Percentiles rank a stretch among this genome's conserved stretches.
phyloP scores from a whole-genome alignment of 2,797 vertebrate genomes.

The Epinephelus malabaricus region DNA sequence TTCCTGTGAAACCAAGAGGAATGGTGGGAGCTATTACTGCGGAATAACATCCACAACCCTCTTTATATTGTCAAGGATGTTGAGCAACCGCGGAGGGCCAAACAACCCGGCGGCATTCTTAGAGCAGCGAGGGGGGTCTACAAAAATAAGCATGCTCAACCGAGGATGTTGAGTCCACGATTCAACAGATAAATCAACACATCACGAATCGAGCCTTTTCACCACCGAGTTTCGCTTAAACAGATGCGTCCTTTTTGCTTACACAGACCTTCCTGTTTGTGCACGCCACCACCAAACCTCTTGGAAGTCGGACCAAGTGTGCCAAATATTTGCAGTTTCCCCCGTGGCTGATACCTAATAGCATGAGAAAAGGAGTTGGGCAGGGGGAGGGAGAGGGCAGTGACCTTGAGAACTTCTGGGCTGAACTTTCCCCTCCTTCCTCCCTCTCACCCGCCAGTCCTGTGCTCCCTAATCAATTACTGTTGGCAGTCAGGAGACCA shows the following conservation, averaged over 20 bases:
- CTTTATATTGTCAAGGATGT: constrained; percentile 65
- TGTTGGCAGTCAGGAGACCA: constrained; percentile 87
- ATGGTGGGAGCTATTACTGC: constrained; percentile 43
- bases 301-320: constrained; percentile 73
- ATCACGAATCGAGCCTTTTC: constrained; percentile 33
- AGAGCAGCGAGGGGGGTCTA: constrained; percentile 53
- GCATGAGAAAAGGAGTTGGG: constrained; percentile 81
- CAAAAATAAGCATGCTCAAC: constrained; percentile 66
- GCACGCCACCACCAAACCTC: constrained; percentile 59
- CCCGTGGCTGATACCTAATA: constrained; percentile 83
- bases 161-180: constrained; percentile 57
- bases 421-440: constrained; percentile 81
- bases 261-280: constrained; percentile 80
- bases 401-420: constrained; percentile 85
- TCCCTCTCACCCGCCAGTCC: constrained; percentile 61
- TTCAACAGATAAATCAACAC: constrained; percentile 62
- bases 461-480: constrained; percentile 87
- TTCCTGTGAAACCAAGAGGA: constrained; percentile 64
- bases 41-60: constrained; percentile 61
- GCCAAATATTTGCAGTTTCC: constrained; percentile 84
- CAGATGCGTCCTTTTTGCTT: constrained; percentile 67
- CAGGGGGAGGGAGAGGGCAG: constrained; percentile 70
- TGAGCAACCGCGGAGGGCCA: constrained; percentile 59
- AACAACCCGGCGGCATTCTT: constrained; percentile 51
- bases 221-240: constrained; percentile 39